Conservation (phyloP, 2,797 vertebrate genomes). For the Microtus californicus region DNA sequence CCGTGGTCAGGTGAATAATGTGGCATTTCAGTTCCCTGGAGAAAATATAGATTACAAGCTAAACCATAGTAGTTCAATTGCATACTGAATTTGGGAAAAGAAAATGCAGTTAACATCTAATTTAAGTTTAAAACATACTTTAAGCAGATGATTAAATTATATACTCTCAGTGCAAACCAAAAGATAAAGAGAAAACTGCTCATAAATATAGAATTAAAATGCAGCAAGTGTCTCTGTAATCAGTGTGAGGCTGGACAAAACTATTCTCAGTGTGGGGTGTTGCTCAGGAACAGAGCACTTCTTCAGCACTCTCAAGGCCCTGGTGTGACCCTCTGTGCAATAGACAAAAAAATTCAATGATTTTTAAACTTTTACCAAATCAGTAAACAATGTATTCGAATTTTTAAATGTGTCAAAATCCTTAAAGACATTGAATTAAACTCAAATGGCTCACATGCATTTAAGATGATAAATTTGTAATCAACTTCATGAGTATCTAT, state of each 20-base stretch:
- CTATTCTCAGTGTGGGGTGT: neutral
- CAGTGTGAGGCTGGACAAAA: neutral
- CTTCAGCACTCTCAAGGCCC: neutral
- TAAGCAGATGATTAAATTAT: neutral
- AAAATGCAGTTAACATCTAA: constrained; percentile 27
- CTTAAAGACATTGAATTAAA: neutral
- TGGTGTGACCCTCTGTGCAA: neutral
- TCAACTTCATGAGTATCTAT: neutral
- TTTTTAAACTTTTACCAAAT: neutral
- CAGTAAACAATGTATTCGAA: neutral
- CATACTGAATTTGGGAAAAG: neutral
- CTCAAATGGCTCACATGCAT: neutral
- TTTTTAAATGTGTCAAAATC: neutral
- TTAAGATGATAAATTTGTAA: neutral
- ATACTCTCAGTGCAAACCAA: constrained; percentile 4
- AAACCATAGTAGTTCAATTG: constrained; percentile 11
- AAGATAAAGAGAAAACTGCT: neutral
- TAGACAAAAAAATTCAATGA: neutral
- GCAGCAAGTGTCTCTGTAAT: neutral
- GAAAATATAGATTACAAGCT: constrained; percentile 43
- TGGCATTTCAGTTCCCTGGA: constrained; percentile 33
- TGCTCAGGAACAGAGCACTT: neutral
- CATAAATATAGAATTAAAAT: constrained; percentile 9
- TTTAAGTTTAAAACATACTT: neutral
- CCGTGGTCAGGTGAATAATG: neutral